Evolutionary conservation across 2,888 invertebrate genomes (phyloP).

Genomic region (Drosophila borealis): DNA sequence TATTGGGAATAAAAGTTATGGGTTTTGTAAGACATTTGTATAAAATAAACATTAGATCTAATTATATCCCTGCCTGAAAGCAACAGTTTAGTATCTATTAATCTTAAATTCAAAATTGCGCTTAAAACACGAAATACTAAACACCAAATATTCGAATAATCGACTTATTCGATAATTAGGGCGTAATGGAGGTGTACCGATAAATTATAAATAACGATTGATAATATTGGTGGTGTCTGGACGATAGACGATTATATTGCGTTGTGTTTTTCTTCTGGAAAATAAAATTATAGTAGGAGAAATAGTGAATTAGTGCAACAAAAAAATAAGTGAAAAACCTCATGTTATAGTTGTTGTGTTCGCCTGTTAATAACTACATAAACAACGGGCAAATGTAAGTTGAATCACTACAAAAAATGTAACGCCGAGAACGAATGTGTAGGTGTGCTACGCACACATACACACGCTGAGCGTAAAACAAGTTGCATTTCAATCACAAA

Average conservation of each 20-base stretch:
- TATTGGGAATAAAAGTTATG: no score
- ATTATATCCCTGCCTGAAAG: no score
- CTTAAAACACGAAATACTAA: slow-evolving; percentile 3
- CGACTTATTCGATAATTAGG: neutral
- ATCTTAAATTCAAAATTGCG: neutral
- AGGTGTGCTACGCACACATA: slow-evolving; percentile 47
- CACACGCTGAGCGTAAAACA: slow-evolving; percentile 12
- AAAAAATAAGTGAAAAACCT: slow-evolving; percentile 18
- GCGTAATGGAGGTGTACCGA: slow-evolving; percentile 17
- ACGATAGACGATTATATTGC: slow-evolving; percentile 58
- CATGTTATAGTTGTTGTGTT: slow-evolving; percentile 9
- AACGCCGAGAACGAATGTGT: slow-evolving; percentile 50
- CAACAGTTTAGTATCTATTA: neutral
- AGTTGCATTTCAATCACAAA: slow-evolving; percentile 38
- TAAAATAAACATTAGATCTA: no score
- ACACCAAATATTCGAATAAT: neutral
- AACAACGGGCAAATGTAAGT: slow-evolving; percentile 35
- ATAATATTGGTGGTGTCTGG: slow-evolving; percentile 29
- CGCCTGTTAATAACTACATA: neutral
- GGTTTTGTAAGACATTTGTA: no score
- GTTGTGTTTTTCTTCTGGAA: slow-evolving; percentile 57
- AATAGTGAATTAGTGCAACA: slow-evolving; percentile 22
- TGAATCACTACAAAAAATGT: slow-evolving; percentile 7
- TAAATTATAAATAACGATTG: slow-evolving; percentile 13
- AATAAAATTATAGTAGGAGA: slow-evolving; percentile 42